A percentile compares a stretch with the other conserved stretches of the same genome.
Conservation (phyloP, 92 coral and sea anemone species). For the Phenganax stokvisi region DNA sequence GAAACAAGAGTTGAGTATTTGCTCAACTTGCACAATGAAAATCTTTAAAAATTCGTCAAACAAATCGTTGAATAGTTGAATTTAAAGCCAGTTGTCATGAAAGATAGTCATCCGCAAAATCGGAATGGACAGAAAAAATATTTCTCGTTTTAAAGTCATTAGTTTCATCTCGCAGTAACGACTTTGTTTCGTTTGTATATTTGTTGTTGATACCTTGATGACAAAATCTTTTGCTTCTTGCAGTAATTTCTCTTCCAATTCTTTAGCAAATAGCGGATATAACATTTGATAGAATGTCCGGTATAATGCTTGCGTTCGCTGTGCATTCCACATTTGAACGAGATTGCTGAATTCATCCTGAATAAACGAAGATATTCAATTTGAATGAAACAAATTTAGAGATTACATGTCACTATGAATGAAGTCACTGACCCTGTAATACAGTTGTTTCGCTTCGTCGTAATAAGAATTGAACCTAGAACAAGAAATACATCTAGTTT, state of each 20-base stretch:
- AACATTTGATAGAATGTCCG: conserved; percentile 87
- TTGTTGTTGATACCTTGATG: conserved; percentile 51
- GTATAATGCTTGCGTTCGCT: conserved; percentile 78
- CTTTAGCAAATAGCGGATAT: conserved; percentile 84
- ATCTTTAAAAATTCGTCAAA: too few relatives aligned
- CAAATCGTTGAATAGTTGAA: too few relatives aligned
- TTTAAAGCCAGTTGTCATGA: too few relatives aligned
- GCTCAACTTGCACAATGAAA: too few relatives aligned
- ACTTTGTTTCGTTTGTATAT: too few relatives aligned
- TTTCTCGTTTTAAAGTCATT: too few relatives aligned
- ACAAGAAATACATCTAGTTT: not conserved
- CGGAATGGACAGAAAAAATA: too few relatives aligned
- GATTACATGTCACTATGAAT: not conserved
- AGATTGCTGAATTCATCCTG: conserved; percentile 98
- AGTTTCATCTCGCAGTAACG: too few relatives aligned
- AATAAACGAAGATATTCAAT: not conserved
- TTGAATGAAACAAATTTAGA: not conserved
- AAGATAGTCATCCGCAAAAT: too few relatives aligned
- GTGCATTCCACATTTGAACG: conserved; percentile 96
- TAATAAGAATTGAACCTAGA: conserved; percentile 71
- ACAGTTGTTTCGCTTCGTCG: conserved; percentile 92
- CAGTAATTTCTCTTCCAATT: conserved; percentile 75
- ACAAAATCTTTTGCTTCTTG: conserved; percentile 77
- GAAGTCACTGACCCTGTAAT: conserved; percentile 70
- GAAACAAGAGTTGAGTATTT: too few relatives aligned